Evolutionary conservation across 2,888 invertebrate species (phyloP).

Genomic region (Cosmopolites sordidus): DNA sequence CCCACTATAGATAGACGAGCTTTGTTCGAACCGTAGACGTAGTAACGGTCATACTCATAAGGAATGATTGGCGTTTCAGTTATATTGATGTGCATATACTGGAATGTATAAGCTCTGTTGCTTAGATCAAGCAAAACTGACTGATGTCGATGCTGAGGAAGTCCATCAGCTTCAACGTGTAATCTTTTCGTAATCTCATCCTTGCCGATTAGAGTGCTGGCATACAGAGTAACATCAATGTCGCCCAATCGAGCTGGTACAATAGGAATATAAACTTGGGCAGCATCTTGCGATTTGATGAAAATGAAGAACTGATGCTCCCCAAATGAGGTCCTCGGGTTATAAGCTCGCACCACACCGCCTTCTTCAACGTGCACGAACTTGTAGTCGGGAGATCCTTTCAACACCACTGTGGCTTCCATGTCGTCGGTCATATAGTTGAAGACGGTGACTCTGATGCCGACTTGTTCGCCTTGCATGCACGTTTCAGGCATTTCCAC

Average conservation of each 20-base stretch:
- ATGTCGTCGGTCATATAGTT: constrained; percentile 85
- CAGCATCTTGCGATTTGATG: constrained; percentile 64
- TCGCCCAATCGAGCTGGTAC: constrained; percentile 78
- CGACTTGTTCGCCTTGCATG: constrained; percentile 57
- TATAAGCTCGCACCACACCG: constrained; percentile 82
- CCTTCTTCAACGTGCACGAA: constrained; percentile 88
- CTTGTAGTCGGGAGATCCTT: constrained; percentile 80
- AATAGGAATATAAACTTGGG: constrained; percentile 84
- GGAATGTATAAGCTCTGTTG: constrained; percentile 85
- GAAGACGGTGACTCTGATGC: constrained; percentile 87
- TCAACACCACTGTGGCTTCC: constrained; percentile 83
- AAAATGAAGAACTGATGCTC: constrained; percentile 58
- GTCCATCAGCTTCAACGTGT: constrained; percentile 81
- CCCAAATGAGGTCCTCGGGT: constrained; percentile 84
- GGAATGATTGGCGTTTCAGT: constrained; percentile 91
- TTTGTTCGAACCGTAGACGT: constrained; percentile 87
- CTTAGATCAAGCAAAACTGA: constrained; percentile 88
- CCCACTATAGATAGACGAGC: constrained; percentile 81
- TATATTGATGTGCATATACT: constrained; percentile 93
- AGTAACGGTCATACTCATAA: constrained; percentile 85
- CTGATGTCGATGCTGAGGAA: constrained; percentile 89
- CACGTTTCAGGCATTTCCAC: constrained; percentile 84
- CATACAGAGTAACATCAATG: constrained; percentile 71
- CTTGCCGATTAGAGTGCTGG: constrained; percentile 68
- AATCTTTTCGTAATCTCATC: constrained; percentile 64